Base-by-base conservation (phyloP, 2,888 invertebrate species). In the Erebia palarica region DNA sequence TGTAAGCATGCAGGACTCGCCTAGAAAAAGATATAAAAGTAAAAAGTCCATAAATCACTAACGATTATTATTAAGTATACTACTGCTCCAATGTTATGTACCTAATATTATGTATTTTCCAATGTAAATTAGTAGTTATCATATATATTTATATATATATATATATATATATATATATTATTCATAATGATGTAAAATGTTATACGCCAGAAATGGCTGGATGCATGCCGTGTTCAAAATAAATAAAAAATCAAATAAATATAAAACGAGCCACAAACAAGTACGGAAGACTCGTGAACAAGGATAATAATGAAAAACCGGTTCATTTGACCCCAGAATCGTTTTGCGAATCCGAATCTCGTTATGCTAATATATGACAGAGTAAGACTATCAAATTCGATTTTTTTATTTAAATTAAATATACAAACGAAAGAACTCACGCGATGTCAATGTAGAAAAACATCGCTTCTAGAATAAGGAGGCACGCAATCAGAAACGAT, bases 361-460 rank as follows among this genome's bases (percentile, higher is more conserved):
- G 49, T 63, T 63, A 49, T 63, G 63, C 21, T 63, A 63, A 63
- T 63, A 49, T 14, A 63, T 14, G 51, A 69, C 16, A 57, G 49
- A 59, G 67, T 57, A 71, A 67, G 36, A 36, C 36, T 57, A 66
- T 44, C n/a, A 66, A 70, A 70, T 27, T 51, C 44, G 44, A 65
- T 61, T 68, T 71, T 70, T 75, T 69, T 65, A 42, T 68, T 69
- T 57, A 27, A 65, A 18, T 71, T 49, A 69, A 69, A 61, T 81
- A 86, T 84, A 83, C 83, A 81, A 84, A 85, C 81, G 81, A 80
- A 79, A 80, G 78, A 85, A 81, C 76, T 82, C 88, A 87, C 87
- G 88, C 89, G 83, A 89, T 76, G 81, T 79, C 84, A 79, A 84
- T 81, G 79, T 49, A 49, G 81, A 79, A 82, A 83, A 84, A 82